Conservation (phyloP, 2,113 vertebrate species). For the Centropus unirufus region DNA sequence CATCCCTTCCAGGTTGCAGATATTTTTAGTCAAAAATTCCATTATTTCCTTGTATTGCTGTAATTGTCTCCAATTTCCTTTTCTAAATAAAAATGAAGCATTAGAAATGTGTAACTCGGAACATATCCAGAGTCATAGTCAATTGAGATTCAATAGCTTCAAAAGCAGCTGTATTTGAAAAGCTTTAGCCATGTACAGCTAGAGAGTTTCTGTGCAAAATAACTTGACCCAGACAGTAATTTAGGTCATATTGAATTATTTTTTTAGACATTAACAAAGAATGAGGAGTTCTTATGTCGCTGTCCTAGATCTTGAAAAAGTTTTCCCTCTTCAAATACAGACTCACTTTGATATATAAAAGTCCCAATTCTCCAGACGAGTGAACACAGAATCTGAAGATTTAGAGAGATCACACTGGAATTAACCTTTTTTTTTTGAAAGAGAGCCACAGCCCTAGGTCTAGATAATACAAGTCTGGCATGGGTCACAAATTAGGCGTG, state of each 20-base stretch:
- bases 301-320: not conserved
- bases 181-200: not conserved
- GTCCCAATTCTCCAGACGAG: not conserved
- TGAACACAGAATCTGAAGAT: not conserved
- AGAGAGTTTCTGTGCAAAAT: not conserved
- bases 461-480: not conserved
- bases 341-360: not conserved
- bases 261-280: not conserved
- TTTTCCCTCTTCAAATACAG: not conserved
- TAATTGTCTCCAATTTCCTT: not conserved
- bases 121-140: not conserved
- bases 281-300: not conserved
- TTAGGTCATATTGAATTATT: not conserved
- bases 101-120: not conserved
- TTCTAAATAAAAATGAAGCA: constrained; percentile 6
- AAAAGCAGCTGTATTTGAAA: constrained; percentile 14
- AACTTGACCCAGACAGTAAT: not conserved
- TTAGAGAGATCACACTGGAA: not conserved
- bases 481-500: not conserved
- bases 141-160: not conserved
- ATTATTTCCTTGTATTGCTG: constrained; percentile 25
- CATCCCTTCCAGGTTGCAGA: not conserved
- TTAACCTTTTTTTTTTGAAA: not conserved
- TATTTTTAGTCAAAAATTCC: constrained; percentile 29
- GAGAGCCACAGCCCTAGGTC: not conserved